These are phyloP conservation scores for Lepidocolaptes lacrymiger DNA, from an alignment of 2,797 vertebrate species.

Conservation along the genomic window DNA sequence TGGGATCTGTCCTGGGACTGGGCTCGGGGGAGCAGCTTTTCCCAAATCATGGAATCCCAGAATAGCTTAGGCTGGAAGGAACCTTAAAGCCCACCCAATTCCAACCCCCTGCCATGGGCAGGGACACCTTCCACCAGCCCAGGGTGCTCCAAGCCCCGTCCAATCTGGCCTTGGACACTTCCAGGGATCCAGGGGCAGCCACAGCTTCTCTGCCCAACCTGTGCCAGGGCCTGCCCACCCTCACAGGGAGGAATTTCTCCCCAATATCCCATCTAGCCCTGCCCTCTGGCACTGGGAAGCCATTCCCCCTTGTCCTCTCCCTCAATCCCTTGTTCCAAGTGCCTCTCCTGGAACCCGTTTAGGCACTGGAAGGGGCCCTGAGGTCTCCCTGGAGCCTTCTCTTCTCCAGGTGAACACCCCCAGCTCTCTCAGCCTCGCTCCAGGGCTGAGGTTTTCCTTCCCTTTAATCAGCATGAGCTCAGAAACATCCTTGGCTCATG, in stretches of 20 bases:
- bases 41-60: neutral
- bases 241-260: neutral
- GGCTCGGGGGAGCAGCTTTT: neutral
- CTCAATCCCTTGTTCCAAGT: neutral
- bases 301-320: neutral
- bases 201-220: neutral
- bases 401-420: neutral
- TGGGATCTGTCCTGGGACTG: neutral
- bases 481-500: neutral
- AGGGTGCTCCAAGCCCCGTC: neutral
- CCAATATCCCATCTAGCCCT: neutral
- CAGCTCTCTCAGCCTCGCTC: neutral
- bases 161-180: rapidly evolving
- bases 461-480: neutral
- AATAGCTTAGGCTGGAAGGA: neutral
- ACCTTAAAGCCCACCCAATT: neutral
- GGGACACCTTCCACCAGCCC: neutral
- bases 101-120: neutral
- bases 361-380: neutral
- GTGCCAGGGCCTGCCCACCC: neutral
- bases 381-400: neutral
- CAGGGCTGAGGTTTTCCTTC: neutral
- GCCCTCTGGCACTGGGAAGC: neutral
- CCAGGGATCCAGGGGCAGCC: neutral
- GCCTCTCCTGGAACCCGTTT: neutral